phyloP scores from a whole-genome alignment of 2,888 invertebrate genomes.

The Phyto melanocephala region DNA sequence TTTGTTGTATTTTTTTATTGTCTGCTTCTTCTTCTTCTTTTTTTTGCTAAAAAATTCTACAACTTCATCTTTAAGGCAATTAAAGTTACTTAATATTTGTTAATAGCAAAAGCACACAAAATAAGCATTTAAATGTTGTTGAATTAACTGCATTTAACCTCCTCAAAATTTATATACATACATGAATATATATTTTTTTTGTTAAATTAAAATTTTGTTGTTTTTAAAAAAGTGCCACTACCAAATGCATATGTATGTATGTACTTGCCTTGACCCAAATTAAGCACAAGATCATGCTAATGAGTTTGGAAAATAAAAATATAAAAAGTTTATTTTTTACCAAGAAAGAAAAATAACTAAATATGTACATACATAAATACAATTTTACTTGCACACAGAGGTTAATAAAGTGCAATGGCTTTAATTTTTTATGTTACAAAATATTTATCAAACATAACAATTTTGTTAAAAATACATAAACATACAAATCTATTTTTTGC shows the following conservation, averaged over 20 bases:
- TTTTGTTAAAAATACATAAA: too few species aligned
- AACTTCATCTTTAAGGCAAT: slow-evolving; percentile 28
- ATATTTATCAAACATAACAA: too few species aligned
- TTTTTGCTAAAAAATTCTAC: slow-evolving; percentile 7
- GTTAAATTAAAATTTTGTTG: slow-evolving; percentile 1
- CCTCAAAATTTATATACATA: slow-evolving; percentile 10
- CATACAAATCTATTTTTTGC: not conserved
- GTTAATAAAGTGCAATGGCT: slow-evolving; percentile 46
- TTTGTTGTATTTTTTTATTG: not conserved
- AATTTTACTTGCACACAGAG: not conserved
- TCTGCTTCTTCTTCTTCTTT: too few species aligned
- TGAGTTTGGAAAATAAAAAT: slow-evolving; percentile 37
- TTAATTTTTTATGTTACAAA: not conserved
- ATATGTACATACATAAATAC: not conserved
- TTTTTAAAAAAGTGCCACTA: slow-evolving; percentile 1
- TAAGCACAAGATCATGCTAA: slow-evolving; percentile 59
- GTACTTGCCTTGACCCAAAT: slow-evolving; percentile 63
- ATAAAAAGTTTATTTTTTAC: slow-evolving; percentile 15
- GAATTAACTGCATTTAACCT: slow-evolving; percentile 43
- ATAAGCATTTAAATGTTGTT: not conserved
- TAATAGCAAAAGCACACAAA: not conserved
- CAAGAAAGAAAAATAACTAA: not conserved
- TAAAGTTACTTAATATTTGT: slow-evolving; percentile 22
- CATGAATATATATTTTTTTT: not conserved
- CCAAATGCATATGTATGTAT: slow-evolving; percentile 48